A percentile compares a stretch with the other conserved stretches of the same genome.
phyloP scores from a whole-genome alignment of 2,888 invertebrate genomes.

The Spialia ferax region DNA sequence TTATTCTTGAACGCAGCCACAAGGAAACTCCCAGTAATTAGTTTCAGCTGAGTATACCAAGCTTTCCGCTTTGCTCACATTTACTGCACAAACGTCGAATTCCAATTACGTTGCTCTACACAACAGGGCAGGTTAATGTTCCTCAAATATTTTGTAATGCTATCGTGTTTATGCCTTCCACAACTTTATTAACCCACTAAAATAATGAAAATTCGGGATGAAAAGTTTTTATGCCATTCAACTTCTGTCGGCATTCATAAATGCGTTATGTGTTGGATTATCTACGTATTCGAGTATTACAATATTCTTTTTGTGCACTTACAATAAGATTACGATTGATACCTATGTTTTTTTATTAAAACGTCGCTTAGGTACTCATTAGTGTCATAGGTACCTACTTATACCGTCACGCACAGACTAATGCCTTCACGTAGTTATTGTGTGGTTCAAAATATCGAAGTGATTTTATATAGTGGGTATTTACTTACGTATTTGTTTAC shows the following conservation, averaged over 20 bases:
- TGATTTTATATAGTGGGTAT: no score
- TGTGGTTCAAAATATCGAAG: no score
- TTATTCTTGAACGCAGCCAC: background rate
- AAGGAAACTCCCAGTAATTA: slow-evolving; percentile 1
- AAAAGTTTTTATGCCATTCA: slow-evolving; percentile 8
- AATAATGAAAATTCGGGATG: background rate
- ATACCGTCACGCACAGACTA: no score
- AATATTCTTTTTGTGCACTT: slow-evolving; percentile 5
- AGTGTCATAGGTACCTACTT: no score
- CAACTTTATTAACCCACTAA: slow-evolving; percentile 6
- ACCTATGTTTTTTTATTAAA: background rate
- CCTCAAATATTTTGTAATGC: slow-evolving; percentile 10
- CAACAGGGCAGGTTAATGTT: slow-evolving; percentile 13
- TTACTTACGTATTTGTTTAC: no score
- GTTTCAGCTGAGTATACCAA: background rate
- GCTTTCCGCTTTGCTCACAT: slow-evolving; percentile 16
- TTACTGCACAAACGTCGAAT: slow-evolving; percentile 16
- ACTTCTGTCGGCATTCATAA: no score
- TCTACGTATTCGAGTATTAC: background rate
- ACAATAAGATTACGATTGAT: background rate
- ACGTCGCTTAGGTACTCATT: no score
- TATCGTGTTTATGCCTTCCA: background rate
- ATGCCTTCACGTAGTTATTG: no score
- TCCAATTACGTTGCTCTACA: slow-evolving; percentile 6
- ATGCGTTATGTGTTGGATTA: background rate